Evolutionary conservation across 2,797 vertebrate genomes (phyloP), one percentile per base, ranked within the genome.

Genomic region (Gorsachius magnificus): DNA sequence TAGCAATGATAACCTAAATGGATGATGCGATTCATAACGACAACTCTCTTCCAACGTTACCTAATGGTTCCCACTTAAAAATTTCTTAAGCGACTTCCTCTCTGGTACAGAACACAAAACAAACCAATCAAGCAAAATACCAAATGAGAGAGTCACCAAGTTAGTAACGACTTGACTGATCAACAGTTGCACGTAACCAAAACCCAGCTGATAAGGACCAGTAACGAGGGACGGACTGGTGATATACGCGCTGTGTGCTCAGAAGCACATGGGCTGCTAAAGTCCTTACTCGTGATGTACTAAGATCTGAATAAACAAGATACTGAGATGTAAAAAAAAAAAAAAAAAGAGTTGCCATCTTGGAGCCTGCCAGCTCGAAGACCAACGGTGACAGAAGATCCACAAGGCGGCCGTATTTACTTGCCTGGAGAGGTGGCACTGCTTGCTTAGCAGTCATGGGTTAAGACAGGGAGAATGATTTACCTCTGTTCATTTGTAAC

Each of bases 371-470:
- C 70, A 91, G 33, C 56, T 57, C 36, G 11, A 56, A 75, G 69
- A 25, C 20, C 48, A 38, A 2, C 2, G 3, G 33, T 74, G 50
- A 53, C 21, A 57, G 68, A 78, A 51, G 14, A 35, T 38, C 66
- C 35, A 26, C 36, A 57, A n/a, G 10, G 9, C 0, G 6, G 22
- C 16, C 2, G 0, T 24, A 13, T 22, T 25, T 15, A 10, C 11
- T 16, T 38, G 31, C 35, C 61, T 15, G 10, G 4, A 20, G 63
- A 33, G 41, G 36, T n/a, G 22, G 36, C 63, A 22, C 36, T 6
- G 10, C 36, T 26, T 16, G 10, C 31, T 57, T 12, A 22, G 5
- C 16, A 12, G 25, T 6, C 74, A 31, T 1, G 19, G 10, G 8
- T 16, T 18, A 35, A 29, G 45, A 18, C 10, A 33, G 51, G 19